Conservation (phyloP, 1,140 invertebrate genomes). For the Drepana arcuata region DNA sequence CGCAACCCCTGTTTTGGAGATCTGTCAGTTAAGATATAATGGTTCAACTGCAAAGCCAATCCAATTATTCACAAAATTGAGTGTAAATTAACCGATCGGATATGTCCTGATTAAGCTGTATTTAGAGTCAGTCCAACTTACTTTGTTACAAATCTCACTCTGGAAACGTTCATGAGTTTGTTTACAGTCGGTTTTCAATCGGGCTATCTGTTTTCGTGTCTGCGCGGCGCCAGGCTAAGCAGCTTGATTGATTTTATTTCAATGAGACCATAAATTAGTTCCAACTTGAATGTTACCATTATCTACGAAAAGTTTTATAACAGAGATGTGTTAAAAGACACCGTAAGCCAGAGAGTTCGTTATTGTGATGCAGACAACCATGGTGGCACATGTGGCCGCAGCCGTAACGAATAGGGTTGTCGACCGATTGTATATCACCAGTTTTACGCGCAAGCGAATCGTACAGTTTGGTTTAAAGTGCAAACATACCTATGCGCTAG, state of each 20-base stretch:
- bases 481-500: too few species aligned
- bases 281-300: slow-evolving; percentile 1
- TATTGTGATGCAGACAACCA: slow-evolving; percentile 49
- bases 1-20: slow-evolving; percentile 12
- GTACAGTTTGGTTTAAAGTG: too few species aligned
- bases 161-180: slow-evolving; percentile 3
- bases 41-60: slow-evolving; percentile 20
- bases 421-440: slow-evolving; percentile 20
- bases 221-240: neutral
- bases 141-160: slow-evolving; percentile 2
- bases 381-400: slow-evolving; percentile 29
- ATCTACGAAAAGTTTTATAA: slow-evolving; percentile 16
- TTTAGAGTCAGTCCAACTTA: slow-evolving; percentile 16
- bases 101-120: slow-evolving; percentile 24
- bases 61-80: slow-evolving; percentile 26
- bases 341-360: slow-evolving; percentile 35
- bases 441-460: too few species aligned
- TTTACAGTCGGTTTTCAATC: slow-evolving; percentile 4
- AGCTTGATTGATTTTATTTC: slow-evolving; percentile 1
- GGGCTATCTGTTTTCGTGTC: slow-evolving; percentile 4
- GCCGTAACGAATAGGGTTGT: slow-evolving; percentile 34
- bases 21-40: slow-evolving; percentile 28
- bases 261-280: too few species aligned
- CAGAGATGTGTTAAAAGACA: slow-evolving; percentile 18
- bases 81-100: slow-evolving; percentile 17